Conservation (phyloP, 2,113 vertebrate species). For the Myiozetetes cayanensis region DNA sequence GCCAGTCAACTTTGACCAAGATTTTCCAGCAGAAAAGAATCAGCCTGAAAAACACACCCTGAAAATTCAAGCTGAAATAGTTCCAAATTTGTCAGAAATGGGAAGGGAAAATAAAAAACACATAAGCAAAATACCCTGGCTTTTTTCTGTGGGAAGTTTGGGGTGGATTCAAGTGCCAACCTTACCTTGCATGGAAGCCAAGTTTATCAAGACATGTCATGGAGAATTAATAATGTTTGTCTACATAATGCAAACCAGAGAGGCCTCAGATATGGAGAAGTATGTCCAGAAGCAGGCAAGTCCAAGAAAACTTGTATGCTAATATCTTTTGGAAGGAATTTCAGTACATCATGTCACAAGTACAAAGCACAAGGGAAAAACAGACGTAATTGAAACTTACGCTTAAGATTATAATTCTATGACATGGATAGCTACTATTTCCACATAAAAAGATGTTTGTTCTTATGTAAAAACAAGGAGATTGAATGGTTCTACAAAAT, state of each 20-base stretch:
- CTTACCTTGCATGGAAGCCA: background rate
- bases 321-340: background rate
- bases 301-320: background rate
- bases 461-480: background rate
- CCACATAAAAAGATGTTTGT: background rate
- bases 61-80: background rate
- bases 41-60: background rate
- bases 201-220: background rate
- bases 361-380: background rate
- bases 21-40: background rate
- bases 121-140: background rate
- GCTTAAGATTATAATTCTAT: background rate
- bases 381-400: background rate
- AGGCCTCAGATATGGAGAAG: background rate
- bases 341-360: background rate
- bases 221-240: background rate
- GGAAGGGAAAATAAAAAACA: background rate
- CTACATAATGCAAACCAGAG: background rate
- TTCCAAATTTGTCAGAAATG: background rate
- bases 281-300: background rate
- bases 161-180: rapidly evolving
- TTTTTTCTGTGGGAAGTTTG: background rate
- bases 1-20: background rate
- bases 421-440: background rate
- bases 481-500: background rate